Evolutionary conservation across 2,113 vertebrate species (phyloP), one percentile per base, ranked within the genome.

Genomic region (Ginglymostoma cirratum): DNA sequence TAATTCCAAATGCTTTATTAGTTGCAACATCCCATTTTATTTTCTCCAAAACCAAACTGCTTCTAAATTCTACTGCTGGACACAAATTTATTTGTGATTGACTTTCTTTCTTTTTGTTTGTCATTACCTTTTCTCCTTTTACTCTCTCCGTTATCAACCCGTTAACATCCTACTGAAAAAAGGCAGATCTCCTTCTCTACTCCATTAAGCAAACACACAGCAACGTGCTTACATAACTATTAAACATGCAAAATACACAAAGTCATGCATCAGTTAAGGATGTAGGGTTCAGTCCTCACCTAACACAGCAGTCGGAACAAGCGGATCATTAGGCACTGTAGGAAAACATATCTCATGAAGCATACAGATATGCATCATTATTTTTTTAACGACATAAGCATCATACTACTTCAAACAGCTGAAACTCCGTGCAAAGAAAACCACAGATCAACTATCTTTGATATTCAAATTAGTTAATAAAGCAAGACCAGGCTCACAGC

Each of bases 281-380:
- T 96, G 97, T 97, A 97, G 97, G 97, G 97, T 97, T 97, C 96
- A 96, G 97, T 97, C 98, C 99, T 99, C 99, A 99, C 99, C 99
- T 99, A 99, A 98, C 98, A 99, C 99, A 97, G 99, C 99, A 78
- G 99, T 99, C 96, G 99, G 99, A 97, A 99, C 99, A 98, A 99
- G 98, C 96, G 99, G 99, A 96, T 99, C 99, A 98, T 98, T 99
- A 98, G 99, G 99, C 98, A 98, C 99, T 99, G 99, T 21, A 96
- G 98, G 97, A 98, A 98, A 98, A 99, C 97, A 99, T 98, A 98
- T 97, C 98, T 96, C 97, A 97, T 98, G 98, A 98, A 98, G 97
- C 98, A 97, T 14, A 97, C 83, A 96, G 80, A 96, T 94, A 96
- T 97, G 97, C 96, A 95, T 95, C 69, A 95, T 72, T 95, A 52